These are phyloP conservation scores for Mesochorus sp. DNA, from an alignment of 2,888 invertebrate genomes.

Conservation along the genomic window DNA sequence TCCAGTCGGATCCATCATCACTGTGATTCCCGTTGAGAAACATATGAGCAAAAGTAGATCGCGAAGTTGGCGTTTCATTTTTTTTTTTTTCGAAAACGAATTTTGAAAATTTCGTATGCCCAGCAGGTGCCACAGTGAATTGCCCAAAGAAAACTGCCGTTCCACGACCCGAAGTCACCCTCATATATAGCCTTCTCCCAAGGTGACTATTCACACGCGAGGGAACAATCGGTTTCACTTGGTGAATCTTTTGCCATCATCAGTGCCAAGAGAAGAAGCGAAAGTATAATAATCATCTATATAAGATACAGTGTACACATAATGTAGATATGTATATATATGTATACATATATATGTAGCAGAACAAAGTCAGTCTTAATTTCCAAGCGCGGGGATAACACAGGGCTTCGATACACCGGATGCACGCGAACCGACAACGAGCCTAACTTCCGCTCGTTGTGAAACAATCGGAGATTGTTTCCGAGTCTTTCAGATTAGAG, in stretches of 20 bases:
- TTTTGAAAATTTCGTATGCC: neutral
- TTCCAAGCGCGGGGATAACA: neutral
- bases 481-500: neutral
- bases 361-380: slow-evolving; percentile 26
- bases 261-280: slow-evolving; percentile 69
- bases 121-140: slow-evolving; percentile 23
- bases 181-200: slow-evolving; percentile 75
- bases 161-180: slow-evolving; percentile 64
- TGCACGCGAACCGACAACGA: slow-evolving; percentile 69
- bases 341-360: neutral
- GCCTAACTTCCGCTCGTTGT: slow-evolving; percentile 66
- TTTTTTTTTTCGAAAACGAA: neutral
- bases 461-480: slow-evolving; percentile 54
- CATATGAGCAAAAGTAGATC: slow-evolving; percentile 68
- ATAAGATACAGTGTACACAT: slow-evolving; percentile 34
- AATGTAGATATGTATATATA: slow-evolving; percentile 9
- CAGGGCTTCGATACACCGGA: slow-evolving; percentile 76
- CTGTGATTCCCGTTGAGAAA: slow-evolving; percentile 72
- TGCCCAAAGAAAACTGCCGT: slow-evolving; percentile 73
- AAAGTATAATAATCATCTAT: slow-evolving; percentile 72
- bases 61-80: slow-evolving; percentile 71
- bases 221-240: slow-evolving; percentile 81
- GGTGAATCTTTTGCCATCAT: slow-evolving; percentile 69
- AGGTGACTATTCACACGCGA: slow-evolving; percentile 76
- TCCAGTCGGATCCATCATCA: slow-evolving; percentile 74